Base-by-base conservation (phyloP, 2,113 vertebrate genomes). In the Todiramphus saurophagus region DNA sequence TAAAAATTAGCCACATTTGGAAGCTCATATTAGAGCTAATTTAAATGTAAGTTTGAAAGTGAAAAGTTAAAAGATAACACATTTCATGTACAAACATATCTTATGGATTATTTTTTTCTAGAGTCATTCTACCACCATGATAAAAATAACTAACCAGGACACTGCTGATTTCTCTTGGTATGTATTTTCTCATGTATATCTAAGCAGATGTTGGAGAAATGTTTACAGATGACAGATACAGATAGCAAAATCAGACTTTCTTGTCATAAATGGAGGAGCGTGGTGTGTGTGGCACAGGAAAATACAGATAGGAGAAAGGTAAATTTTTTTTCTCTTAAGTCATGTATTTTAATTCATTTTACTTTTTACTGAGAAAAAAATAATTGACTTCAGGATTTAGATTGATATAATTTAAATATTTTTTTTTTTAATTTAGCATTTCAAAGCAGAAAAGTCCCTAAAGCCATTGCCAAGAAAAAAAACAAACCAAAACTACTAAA, bases 261-360 rank as follows among this genome's bases (percentile, higher is more conserved):
- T 58, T 70, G 8, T 39, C 15, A n/a, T 23, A 59, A 59, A 46
- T 51, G 5, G 11, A 7, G 27, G 13, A 72, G 10, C 7, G 14
- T 46, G 7, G 3, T 2, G 0, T 74, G n/a, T 48, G 30, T 31
- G 24, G 13, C 33, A 87, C 0, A 7, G 33, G 31, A 10, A 68
- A 56, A 89, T 7, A 11, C 2, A 0, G 0, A 35, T 2, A 53
- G 17, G 5, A 53, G 7, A 39, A 73, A 41, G 6, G 7, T 13
- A 67, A 33, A 24, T n/a, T n/a, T n/a, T n/a, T n/a, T 68, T 86
- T 90, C 11, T n/a, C 13, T 13, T 13, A 58, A 78, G 3, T 59
- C 16, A 41, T 30, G 17, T 30, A 64, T 43, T 43, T 35, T 16
- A 81, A 37, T n/a, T 63, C 2, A 39, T 76, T 58, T 62, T 77